phyloP scores from a whole-genome alignment of 2,888 invertebrate genomes.

The Pandemis corylana region DNA sequence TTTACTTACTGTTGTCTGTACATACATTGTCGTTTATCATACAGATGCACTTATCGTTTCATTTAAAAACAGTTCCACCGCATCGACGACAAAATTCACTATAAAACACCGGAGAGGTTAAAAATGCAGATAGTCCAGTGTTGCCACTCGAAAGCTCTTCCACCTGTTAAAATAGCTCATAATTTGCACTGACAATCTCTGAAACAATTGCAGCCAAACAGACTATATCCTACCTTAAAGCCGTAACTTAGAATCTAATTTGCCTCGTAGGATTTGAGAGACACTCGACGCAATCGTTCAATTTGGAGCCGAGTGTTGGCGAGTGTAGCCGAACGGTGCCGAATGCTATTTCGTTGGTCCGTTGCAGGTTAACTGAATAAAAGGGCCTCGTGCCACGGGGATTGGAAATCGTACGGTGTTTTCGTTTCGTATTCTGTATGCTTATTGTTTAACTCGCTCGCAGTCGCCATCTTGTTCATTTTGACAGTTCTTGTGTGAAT shows the following conservation, averaged over 20 bases:
- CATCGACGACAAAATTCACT: too few relatives aligned
- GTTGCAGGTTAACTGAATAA: slow-evolving; percentile 24
- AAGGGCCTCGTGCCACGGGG: background rate
- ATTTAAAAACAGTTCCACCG: too few relatives aligned
- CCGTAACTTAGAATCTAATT: background rate
- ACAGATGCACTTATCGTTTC: too few relatives aligned
- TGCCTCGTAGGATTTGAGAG: background rate
- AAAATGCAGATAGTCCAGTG: background rate
- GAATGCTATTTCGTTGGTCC: slow-evolving; percentile 30
- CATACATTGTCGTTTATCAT: too few relatives aligned
- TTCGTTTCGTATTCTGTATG: background rate
- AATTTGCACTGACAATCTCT: background rate
- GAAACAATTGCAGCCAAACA: slow-evolving; percentile 1
- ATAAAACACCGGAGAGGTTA: background rate
- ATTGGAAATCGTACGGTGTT: background rate
- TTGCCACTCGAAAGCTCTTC: background rate
- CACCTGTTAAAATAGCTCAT: background rate
- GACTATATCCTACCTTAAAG: background rate
- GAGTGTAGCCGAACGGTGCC: slow-evolving; percentile 16
- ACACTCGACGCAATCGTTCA: background rate
- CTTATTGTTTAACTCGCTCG: too few relatives aligned
- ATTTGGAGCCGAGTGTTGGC: slow-evolving; percentile 13
- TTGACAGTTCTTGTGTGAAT: background rate
- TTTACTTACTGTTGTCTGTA: too few relatives aligned
- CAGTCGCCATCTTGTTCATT: too few relatives aligned